Evolutionary conservation across 2,888 invertebrate genomes (phyloP).

Genomic region (Tortricodes alternella): DNA sequence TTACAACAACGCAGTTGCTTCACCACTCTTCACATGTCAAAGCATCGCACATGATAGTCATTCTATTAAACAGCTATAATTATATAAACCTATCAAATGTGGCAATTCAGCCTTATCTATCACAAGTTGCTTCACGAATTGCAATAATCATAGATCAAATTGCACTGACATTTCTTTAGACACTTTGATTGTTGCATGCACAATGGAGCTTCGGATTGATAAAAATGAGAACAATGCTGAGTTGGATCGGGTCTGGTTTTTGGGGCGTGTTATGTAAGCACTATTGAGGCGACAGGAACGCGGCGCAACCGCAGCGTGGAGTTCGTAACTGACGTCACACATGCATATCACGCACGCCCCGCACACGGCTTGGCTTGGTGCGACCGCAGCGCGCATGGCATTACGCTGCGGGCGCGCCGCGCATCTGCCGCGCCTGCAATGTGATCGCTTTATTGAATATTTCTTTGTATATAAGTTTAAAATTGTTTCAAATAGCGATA

Average conservation of each 20-base stretch:
- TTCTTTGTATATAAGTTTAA: no score
- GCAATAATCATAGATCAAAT: conserved; percentile 17
- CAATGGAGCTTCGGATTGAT: conserved; percentile 22
- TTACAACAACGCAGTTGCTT: conserved; percentile 10
- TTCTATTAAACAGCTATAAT: conserved; percentile 12
- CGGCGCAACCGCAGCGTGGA: no score
- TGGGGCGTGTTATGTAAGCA: conserved; percentile 16
- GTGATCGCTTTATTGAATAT: no score
- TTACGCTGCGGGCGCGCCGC: no score
- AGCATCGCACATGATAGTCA: conserved; percentile 14
- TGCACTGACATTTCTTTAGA: conserved; percentile 28
- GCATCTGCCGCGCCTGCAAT: no score
- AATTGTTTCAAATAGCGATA: no score
- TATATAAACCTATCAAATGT: conserved; percentile 7
- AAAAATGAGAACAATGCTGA: conserved; percentile 23
- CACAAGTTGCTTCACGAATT: conserved; percentile 22
- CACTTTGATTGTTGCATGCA: conserved; percentile 24
- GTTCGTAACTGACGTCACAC: no score
- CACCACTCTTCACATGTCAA: conserved; percentile 12
- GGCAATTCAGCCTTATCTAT: conserved; percentile 9
- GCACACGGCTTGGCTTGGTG: no score
- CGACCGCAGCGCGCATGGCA: no score
- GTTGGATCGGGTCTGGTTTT: conserved; percentile 4
- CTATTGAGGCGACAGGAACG: no score
- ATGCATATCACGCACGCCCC: no score